A percentile compares a stretch with the other conserved stretches of the same genome.
Evolutionary conservation across 1,140 invertebrate genomes (phyloP).

Genomic region (Thereuonema tuberculata): DNA sequence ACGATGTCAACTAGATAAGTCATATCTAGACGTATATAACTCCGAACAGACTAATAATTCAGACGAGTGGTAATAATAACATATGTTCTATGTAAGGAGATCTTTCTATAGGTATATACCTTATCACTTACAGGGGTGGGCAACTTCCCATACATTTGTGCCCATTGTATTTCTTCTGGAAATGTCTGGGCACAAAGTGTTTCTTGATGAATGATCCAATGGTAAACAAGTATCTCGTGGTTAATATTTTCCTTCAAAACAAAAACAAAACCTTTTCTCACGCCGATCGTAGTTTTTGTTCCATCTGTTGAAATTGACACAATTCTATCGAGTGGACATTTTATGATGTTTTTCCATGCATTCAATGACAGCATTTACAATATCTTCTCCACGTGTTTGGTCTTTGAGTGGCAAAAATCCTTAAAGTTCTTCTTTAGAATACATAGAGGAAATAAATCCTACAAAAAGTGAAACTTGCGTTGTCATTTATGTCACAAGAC

Average conservation of each 20-base stretch:
- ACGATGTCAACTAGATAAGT: no score
- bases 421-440: slow-evolving; percentile 3
- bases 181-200: slow-evolving; percentile 11
- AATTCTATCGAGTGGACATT: not conserved
- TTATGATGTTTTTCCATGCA: not conserved
- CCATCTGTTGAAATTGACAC: slow-evolving; percentile 5
- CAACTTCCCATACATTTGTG: no score
- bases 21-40: no score
- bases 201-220: slow-evolving; percentile 10
- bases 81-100: no score
- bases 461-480: slow-evolving; percentile 8
- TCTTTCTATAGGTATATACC: no score
- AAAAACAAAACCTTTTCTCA: not conserved
- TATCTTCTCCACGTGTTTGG: slow-evolving; percentile 20
- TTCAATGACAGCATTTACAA: not conserved
- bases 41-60: no score
- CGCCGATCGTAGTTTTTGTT: slow-evolving; percentile 7
- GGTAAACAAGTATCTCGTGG: slow-evolving; percentile 6
- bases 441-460: not conserved
- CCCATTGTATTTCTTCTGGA: slow-evolving; percentile 10
- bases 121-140: no score
- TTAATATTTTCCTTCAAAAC: slow-evolving; percentile 7
- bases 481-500: slow-evolving; percentile 10
- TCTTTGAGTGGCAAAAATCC: not conserved
- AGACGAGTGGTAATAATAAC: no score